Base-by-base conservation (phyloP, 2,797 vertebrate genomes). In the Lacerta bilineata region DNA sequence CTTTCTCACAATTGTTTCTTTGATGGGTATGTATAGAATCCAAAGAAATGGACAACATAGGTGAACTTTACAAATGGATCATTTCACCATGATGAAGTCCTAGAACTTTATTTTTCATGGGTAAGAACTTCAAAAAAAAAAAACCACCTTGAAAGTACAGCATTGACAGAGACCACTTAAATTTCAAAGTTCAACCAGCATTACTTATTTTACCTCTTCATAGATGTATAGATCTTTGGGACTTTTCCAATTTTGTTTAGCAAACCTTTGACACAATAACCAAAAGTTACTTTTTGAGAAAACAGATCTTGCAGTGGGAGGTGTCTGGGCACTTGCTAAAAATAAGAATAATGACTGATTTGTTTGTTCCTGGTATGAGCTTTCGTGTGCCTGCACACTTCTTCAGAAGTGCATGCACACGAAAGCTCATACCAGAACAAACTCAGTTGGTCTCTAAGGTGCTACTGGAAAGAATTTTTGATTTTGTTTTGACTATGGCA, bases 21-120 rank as follows among this genome's bases (percentile, higher is more conserved):
- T 91, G 83, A 92, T 33, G n/a, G 59, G 88, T 86, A 93, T 50
- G 17, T 82, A 91, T 87, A 25, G 61, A 84, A 55, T 83, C 33
- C 86, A 89, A 76, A 92, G 43, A 88, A 43, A 83, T 68, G 64
- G 3, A 55, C 8, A 23, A 86, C 80, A 71, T 66, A 89, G 82
- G 91, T 69, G 23, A 0, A 0, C 68, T 85, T 83, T 90, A 46
- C 86, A 83, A 91, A 80, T 69, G 91, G 87, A 88, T 85, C n/a
- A 68, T 66, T 89, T 88, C 18, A 79, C 64, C 79, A 75, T 85
- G 80, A 68, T 85, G 46, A 55, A 72, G 41, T 91, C 78, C 87
- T 75, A 83, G n/a, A 87, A 46, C 27, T 36, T 88, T 89, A 80
- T 91, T 94, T 94, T 86, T 80, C 90, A 72, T 66, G 90, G 18